phyloP scores from a whole-genome alignment of 2,797 vertebrate species.

The Xerus rutilus region DNA sequence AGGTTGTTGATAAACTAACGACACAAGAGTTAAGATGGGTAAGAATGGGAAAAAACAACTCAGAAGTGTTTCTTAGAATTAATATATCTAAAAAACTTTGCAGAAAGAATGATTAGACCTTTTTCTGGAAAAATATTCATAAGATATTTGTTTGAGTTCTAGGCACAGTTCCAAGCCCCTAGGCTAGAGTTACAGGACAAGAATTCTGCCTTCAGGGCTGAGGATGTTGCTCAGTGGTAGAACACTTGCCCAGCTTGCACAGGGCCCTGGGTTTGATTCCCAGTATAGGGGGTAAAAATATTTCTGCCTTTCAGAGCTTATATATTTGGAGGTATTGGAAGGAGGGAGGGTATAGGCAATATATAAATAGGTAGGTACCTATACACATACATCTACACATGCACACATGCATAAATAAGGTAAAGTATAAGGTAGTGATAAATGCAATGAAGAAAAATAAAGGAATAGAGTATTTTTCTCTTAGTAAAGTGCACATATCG shows the following conservation, averaged over 20 bases:
- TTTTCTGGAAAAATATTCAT: slow-evolving; percentile 57
- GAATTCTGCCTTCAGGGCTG: background rate
- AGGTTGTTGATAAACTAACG: slow-evolving; percentile 88
- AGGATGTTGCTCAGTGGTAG: too few relatives aligned
- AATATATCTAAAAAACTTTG: slow-evolving; percentile 87
- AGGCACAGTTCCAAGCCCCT: background rate
- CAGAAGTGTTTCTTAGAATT: slow-evolving; percentile 83
- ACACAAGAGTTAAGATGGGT: slow-evolving; percentile 87
- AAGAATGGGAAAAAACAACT: slow-evolving; percentile 84
- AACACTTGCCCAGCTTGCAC: too few relatives aligned
- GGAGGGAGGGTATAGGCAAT: background rate
- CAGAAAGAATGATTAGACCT: slow-evolving; percentile 89
- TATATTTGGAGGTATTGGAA: background rate
- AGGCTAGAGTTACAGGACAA: background rate
- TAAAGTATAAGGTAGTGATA: background rate
- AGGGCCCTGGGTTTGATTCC: too few relatives aligned
- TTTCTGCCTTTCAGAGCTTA: background rate
- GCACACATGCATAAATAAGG: background rate
- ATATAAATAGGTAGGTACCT: background rate
- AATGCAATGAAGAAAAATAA: background rate
- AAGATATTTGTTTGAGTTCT: background rate
- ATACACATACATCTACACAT: too few relatives aligned
- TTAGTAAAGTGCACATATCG: background rate
- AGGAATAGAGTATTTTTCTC: background rate
- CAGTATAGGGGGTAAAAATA: too few relatives aligned